Evolutionary conservation across 2,797 vertebrate species (phyloP).

Genomic region (Chiroxiphia lanceolata): DNA sequence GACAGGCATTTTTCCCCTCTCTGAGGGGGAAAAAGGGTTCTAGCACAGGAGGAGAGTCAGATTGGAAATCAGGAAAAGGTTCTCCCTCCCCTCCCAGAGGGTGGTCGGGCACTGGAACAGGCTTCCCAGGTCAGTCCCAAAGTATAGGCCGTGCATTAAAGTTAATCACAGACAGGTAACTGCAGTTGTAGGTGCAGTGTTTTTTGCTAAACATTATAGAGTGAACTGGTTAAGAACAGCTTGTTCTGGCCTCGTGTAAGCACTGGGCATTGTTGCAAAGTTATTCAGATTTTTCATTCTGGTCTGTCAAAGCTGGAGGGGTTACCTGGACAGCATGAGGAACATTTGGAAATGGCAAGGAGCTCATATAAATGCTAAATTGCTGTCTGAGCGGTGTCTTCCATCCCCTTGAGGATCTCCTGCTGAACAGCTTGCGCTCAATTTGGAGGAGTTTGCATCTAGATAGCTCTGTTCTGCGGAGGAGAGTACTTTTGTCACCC

Average conservation of each 20-base stretch:
- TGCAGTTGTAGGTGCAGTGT: neutral
- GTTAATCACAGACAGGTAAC: neutral
- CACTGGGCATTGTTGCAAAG: neutral
- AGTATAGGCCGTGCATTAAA: neutral
- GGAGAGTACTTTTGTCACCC: neutral
- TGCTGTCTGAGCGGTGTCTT: neutral
- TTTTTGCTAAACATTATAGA: neutral
- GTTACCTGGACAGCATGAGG: neutral
- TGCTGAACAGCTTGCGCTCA: neutral
- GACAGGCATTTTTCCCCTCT: neutral
- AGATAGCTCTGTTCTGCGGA: neutral
- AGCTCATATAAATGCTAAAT: neutral
- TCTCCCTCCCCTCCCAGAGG: neutral
- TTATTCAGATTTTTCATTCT: neutral
- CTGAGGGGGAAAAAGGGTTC: neutral
- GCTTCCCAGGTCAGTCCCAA: neutral
- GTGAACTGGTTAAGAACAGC: neutral
- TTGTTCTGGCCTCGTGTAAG: neutral
- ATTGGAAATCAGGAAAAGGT: rapidly evolving
- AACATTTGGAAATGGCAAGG: neutral
- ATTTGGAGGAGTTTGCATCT: neutral
- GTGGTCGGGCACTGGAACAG: neutral
- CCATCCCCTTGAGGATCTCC: neutral
- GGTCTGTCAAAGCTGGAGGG: neutral
- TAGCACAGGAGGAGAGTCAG: neutral